These are phyloP conservation scores for Yponomeuta plumbellus DNA, from an alignment of 2,888 invertebrate species.

Conservation along the genomic window DNA sequence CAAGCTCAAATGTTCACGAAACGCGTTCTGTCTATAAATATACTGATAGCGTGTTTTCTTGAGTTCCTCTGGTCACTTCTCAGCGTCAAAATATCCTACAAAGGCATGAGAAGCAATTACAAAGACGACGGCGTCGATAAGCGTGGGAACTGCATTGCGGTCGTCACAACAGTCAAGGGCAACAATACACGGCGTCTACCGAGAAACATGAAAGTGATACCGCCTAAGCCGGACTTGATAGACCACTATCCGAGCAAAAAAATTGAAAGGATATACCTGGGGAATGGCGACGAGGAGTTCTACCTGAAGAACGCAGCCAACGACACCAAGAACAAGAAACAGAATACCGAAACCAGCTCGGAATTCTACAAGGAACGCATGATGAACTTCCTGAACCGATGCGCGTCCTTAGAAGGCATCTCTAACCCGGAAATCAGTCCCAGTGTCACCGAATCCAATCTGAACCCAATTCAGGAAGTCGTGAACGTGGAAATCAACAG, in stretches of 20 bases:
- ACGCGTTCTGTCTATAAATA: slow-evolving; percentile 74
- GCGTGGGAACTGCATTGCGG: slow-evolving; percentile 69
- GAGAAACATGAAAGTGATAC: slow-evolving; percentile 54
- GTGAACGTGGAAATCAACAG: slow-evolving; percentile 33
- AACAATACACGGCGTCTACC: slow-evolving; percentile 59
- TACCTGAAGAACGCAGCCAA: slow-evolving; percentile 65
- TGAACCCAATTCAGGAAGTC: slow-evolving; percentile 53
- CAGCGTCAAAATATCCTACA: slow-evolving; percentile 75
- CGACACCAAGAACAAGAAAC: slow-evolving; percentile 56
- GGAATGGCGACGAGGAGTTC: slow-evolving; percentile 59
- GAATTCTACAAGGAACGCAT: slow-evolving; percentile 68
- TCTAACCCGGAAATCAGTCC: slow-evolving; percentile 53
- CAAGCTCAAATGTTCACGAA: slow-evolving; percentile 53
- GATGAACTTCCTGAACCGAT: slow-evolving; percentile 62
- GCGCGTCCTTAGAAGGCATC: slow-evolving; percentile 53
- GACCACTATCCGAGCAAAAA: slow-evolving; percentile 73
- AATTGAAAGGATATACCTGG: slow-evolving; percentile 69
- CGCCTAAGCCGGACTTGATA: slow-evolving; percentile 71
- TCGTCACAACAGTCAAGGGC: slow-evolving; percentile 75
- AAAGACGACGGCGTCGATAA: slow-evolving; percentile 69
- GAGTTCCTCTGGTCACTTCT: slow-evolving; percentile 78
- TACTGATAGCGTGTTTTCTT: slow-evolving; percentile 75
- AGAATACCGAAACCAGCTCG: slow-evolving; percentile 59
- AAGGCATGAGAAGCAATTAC: slow-evolving; percentile 78
- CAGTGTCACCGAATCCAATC: slow-evolving; percentile 37